Conservation (phyloP, 1,140 invertebrate genomes). For the Geopemphigus sp. region DNA sequence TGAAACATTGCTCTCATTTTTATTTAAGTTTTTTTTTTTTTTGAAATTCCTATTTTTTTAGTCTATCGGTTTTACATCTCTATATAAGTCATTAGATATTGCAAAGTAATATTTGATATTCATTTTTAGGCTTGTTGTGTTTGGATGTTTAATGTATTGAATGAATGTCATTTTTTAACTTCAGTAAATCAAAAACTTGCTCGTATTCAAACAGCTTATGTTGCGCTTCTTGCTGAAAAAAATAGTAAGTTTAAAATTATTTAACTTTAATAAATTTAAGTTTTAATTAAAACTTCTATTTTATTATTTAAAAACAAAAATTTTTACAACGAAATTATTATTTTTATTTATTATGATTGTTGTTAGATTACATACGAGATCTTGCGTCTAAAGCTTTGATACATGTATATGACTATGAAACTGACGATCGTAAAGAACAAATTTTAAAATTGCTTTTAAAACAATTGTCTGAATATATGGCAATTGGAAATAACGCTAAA, state of each 20-base stretch:
- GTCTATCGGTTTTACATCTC: no score
- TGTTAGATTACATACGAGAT: constrained; percentile 81
- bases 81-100: no score
- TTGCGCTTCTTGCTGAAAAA: constrained; percentile 28
- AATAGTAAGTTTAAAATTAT: constrained; percentile 12
- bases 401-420: constrained; percentile 78
- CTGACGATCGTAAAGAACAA: constrained; percentile 67
- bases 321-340: constrained; percentile 15
- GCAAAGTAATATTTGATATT: no score
- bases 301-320: background rate
- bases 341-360: no score
- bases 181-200: constrained; percentile 32
- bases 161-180: constrained; percentile 28
- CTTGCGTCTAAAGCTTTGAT: constrained; percentile 87
- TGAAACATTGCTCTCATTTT: no score
- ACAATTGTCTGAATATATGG: constrained; percentile 65
- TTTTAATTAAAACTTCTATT: background rate
- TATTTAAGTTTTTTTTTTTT: no score
- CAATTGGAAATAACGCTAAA: constrained; percentile 27
- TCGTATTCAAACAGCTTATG: constrained; percentile 40
- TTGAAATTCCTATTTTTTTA: no score
- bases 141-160: constrained; percentile 39
- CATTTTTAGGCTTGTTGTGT: constrained; percentile 41
- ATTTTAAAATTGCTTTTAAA: constrained; percentile 76
- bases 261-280: background rate